Evolutionary conservation across 1,140 invertebrate genomes (phyloP).

Genomic region (Drosophila rhopaloa): DNA sequence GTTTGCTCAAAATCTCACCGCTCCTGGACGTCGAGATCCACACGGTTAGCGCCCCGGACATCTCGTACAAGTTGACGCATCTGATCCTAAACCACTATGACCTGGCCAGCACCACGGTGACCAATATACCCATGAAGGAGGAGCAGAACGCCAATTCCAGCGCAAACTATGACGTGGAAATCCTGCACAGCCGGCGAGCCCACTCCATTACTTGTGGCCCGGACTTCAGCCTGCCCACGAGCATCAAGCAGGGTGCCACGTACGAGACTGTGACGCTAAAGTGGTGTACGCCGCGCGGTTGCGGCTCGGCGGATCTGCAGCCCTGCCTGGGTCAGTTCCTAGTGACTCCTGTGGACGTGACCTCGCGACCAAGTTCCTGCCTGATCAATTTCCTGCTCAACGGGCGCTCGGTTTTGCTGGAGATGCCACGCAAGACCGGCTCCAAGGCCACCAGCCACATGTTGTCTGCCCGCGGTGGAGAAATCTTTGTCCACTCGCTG

Average conservation of each 20-base stretch:
- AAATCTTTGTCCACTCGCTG: slow-evolving; percentile 97
- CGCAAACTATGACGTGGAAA: slow-evolving; percentile 99
- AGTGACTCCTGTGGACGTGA: slow-evolving; percentile 98
- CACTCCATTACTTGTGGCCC: slow-evolving; percentile 90
- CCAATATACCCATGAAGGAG: slow-evolving; percentile 99
- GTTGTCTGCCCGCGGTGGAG: slow-evolving; percentile 96
- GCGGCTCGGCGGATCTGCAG: slow-evolving; percentile 90
- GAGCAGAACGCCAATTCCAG: slow-evolving; percentile 99
- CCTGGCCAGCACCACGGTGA: slow-evolving; percentile 97
- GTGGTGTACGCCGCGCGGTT: slow-evolving; percentile 97
- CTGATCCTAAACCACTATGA: slow-evolving; percentile 94
- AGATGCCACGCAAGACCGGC: slow-evolving; percentile 95
- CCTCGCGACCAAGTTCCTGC: slow-evolving; percentile 96
- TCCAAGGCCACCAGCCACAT: slow-evolving; percentile 96
- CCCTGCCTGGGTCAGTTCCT: slow-evolving; percentile 93
- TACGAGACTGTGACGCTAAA: slow-evolving; percentile 93
- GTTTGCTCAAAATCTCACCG: slow-evolving; percentile 88
- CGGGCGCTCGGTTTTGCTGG: slow-evolving; percentile 96
- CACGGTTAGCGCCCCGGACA: slow-evolving; percentile 88
- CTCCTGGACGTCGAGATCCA: slow-evolving; percentile 89
- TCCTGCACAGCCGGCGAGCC: slow-evolving; percentile 94
- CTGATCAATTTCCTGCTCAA: slow-evolving; percentile 98
- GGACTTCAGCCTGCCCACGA: slow-evolving; percentile 86
- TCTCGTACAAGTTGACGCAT: slow-evolving; percentile 89
- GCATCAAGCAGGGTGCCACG: slow-evolving; percentile 85